These are phyloP conservation scores for Oryzias sinensis DNA, from an alignment of 2,797 vertebrate genomes.

Conservation along the genomic window DNA sequence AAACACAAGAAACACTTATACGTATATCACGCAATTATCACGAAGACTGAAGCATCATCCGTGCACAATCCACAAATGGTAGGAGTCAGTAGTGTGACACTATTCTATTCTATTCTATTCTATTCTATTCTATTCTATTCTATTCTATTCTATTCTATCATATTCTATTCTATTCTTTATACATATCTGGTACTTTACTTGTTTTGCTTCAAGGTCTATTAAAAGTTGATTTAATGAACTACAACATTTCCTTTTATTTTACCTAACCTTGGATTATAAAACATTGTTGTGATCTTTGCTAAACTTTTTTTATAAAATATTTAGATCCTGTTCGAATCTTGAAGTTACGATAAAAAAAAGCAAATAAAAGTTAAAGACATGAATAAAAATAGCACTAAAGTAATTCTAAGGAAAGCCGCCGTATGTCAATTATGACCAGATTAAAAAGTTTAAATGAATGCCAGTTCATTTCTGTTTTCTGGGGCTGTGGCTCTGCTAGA, in stretches of 20 bases:
- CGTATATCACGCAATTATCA: too few species aligned
- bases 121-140: too few species aligned
- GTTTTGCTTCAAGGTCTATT: slow-evolving; percentile 15
- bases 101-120: too few species aligned
- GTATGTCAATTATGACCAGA: background rate
- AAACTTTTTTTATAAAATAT: slow-evolving; percentile 48
- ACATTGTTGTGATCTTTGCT: slow-evolving; percentile 28
- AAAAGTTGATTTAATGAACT: slow-evolving; percentile 29
- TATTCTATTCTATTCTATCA: too few species aligned
- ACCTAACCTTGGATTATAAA: slow-evolving; percentile 33
- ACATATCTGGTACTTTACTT: slow-evolving; percentile 19
- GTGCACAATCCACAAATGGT: too few species aligned
- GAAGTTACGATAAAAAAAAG: slow-evolving; percentile 33
- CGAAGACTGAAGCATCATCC: too few species aligned
- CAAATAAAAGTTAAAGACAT: too few species aligned
- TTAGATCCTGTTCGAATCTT: slow-evolving; percentile 53
- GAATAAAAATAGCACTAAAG: too few species aligned
- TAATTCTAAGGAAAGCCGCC: too few species aligned
- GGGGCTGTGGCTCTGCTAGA: background rate
- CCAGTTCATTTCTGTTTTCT: slow-evolving; percentile 18
- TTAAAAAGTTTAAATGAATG: slow-evolving; percentile 4
- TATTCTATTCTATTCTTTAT: background rate
- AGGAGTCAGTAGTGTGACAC: too few species aligned
- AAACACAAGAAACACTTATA: too few species aligned
- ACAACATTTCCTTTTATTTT: slow-evolving; percentile 36